A percentile compares a stretch with the other conserved stretches of the same genome.
Evolutionary conservation across 2,888 invertebrate genomes (phyloP).

Genomic region (Meloe dianella): DNA sequence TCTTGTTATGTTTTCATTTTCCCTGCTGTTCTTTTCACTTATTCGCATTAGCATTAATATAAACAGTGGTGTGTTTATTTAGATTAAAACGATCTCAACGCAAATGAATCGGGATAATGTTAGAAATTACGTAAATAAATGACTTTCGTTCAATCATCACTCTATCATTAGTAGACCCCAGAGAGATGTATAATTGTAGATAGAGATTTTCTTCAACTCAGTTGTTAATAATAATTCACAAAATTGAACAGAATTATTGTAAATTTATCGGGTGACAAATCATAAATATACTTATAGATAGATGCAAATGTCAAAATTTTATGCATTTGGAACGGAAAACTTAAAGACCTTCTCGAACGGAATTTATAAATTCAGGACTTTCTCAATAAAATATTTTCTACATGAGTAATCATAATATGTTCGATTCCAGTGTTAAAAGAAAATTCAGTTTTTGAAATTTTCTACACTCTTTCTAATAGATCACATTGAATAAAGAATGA

Average conservation of each 20-base stretch:
- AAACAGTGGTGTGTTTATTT: too few species aligned
- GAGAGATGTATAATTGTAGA: not conserved
- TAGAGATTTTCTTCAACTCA: too few species aligned
- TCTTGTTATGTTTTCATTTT: too few species aligned
- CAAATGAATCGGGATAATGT: too few species aligned
- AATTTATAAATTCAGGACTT: slow-evolving; percentile 13
- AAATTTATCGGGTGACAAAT: not conserved
- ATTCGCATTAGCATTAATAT: too few species aligned
- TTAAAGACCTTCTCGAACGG: not conserved
- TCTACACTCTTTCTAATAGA: not conserved
- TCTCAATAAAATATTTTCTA: slow-evolving; percentile 14
- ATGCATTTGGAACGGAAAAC: not conserved
- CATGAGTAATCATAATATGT: not conserved
- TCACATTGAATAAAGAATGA: not conserved
- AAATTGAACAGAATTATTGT: not conserved
- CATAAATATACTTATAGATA: too few species aligned
- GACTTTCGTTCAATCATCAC: too few species aligned
- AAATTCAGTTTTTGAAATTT: not conserved
- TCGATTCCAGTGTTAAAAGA: not conserved
- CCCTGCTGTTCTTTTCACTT: too few species aligned
- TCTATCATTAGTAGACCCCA: not conserved
- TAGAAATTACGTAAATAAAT: too few species aligned
- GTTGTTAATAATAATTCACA: not conserved
- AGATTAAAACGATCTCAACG: too few species aligned
- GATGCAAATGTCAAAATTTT: not conserved